Evolutionary conservation across 2,797 vertebrate species (phyloP).

Genomic region (Hafferia zeledoni): DNA sequence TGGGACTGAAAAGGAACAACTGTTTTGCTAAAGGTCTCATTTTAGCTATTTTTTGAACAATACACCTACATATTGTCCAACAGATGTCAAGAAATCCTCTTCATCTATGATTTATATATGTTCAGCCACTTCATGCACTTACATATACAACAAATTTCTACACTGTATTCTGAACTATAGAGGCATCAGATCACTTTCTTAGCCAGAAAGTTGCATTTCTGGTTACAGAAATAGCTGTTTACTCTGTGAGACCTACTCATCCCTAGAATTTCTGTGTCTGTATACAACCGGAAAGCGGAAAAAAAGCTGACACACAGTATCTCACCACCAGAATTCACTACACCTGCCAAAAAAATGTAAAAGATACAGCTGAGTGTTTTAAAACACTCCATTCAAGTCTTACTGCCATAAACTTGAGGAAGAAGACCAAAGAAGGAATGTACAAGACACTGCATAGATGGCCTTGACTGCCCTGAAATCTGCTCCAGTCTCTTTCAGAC

Average conservation of each 20-base stretch:
- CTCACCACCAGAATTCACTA: background rate
- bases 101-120: background rate
- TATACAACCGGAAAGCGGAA: background rate
- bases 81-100: background rate
- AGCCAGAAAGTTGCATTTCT: background rate
- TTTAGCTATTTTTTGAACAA: background rate
- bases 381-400: background rate
- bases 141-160: background rate
- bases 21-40: background rate
- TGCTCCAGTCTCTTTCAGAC: background rate
- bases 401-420: background rate
- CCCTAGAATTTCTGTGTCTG: background rate
- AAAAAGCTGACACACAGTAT: background rate
- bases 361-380: background rate
- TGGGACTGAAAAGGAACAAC: background rate
- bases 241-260: background rate
- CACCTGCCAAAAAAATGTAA: background rate
- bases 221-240: background rate
- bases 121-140: background rate
- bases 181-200: background rate
- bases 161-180: background rate
- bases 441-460: background rate
- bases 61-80: background rate
- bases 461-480: background rate
- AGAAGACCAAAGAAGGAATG: background rate